Conservation (phyloP, 2,113 vertebrate species). For the Anoplopoma fimbria region DNA sequence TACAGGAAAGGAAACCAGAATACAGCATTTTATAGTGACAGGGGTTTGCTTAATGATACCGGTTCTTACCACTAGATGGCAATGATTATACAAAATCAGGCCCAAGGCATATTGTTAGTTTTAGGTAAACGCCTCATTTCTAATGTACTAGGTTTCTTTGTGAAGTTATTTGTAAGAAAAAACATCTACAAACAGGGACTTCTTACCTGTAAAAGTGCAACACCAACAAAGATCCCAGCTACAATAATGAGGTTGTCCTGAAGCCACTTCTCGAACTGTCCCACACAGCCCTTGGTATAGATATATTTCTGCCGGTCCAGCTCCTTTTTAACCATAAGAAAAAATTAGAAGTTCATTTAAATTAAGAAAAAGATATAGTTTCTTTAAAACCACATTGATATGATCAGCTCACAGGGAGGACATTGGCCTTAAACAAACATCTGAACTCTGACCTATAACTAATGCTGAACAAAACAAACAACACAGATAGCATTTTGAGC, state of each 20-base stretch:
- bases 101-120: neutral
- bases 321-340: slow-evolving; percentile 78
- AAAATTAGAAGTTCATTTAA: neutral
- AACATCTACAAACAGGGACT: neutral
- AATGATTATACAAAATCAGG: slow-evolving; percentile 56
- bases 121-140: neutral
- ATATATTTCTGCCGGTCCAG: slow-evolving; percentile 89
- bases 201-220: slow-evolving; percentile 92
- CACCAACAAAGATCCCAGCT: slow-evolving; percentile 89
- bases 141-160: neutral
- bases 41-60: neutral
- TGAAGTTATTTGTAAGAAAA: neutral
- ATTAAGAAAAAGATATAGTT: neutral
- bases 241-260: slow-evolving; percentile 92
- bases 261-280: slow-evolving; percentile 95
- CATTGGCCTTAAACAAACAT: slow-evolving; percentile 7
- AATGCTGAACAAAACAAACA: slow-evolving; percentile 39
- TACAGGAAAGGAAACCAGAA: neutral
- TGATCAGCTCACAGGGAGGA: slow-evolving; percentile 3
- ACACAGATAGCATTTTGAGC: slow-evolving; percentile 18
- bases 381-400: neutral
- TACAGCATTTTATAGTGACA: neutral
- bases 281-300: slow-evolving; percentile 92
- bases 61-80: slow-evolving; percentile 72
- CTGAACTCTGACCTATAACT: slow-evolving; percentile 49